phyloP scores from a whole-genome alignment of 1,140 invertebrate species.

The Bombus ignitus region DNA sequence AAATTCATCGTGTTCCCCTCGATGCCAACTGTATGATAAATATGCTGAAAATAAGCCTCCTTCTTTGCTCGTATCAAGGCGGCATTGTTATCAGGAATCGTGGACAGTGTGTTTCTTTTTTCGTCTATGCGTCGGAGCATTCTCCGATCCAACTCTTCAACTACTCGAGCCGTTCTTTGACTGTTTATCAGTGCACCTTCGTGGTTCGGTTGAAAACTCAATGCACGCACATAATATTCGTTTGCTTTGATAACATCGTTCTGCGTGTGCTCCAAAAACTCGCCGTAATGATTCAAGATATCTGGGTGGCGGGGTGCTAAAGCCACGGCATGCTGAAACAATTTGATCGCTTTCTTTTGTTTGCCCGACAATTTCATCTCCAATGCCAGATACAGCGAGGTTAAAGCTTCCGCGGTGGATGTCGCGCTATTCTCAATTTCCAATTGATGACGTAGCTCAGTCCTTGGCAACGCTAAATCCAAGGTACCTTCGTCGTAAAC shows the following conservation, averaged over 20 bases:
- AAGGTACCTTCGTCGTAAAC: slow-evolving; percentile 74
- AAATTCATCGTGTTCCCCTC: slow-evolving; percentile 98
- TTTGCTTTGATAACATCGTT: slow-evolving; percentile 95
- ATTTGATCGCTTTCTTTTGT: slow-evolving; percentile 92
- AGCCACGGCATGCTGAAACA: slow-evolving; percentile 95
- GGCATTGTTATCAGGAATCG: slow-evolving; percentile 90
- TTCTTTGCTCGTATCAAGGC: slow-evolving; percentile 94
- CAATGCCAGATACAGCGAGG: slow-evolving; percentile 91
- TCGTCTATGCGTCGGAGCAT: slow-evolving; percentile 92
- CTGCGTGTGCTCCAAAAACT: slow-evolving; percentile 94
- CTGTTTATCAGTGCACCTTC: slow-evolving; percentile 90
- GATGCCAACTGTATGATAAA: slow-evolving; percentile 98
- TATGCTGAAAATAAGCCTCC: slow-evolving; percentile 97
- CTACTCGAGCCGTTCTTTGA: slow-evolving; percentile 92
- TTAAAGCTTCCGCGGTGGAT: slow-evolving; percentile 88
- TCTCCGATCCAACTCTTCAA: slow-evolving; percentile 94
- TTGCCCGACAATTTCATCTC: slow-evolving; percentile 93
- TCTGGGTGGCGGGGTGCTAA: slow-evolving; percentile 96
- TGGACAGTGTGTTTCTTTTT: slow-evolving; percentile 91
- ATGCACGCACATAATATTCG: slow-evolving; percentile 89
- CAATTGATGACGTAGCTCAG: slow-evolving; percentile 45
- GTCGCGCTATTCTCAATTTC: slow-evolving; percentile 68
- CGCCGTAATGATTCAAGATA: slow-evolving; percentile 95
- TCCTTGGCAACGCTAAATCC: slow-evolving; percentile 60
- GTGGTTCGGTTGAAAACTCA: slow-evolving; percentile 92